phyloP scores from a whole-genome alignment of 2,888 invertebrate genomes.

The Stegophylla sp. region DNA sequence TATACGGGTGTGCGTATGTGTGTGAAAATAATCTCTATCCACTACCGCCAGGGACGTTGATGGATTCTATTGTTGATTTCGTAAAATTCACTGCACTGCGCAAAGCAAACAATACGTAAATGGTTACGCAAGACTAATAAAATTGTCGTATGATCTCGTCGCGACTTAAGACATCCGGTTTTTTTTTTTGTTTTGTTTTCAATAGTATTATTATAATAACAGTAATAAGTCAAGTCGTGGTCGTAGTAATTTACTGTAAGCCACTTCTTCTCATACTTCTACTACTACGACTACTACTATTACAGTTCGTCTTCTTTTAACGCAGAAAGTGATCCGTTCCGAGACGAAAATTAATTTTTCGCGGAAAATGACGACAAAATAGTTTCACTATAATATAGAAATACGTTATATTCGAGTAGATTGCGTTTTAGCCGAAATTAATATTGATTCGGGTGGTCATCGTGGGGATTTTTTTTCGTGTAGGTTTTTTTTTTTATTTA shows the following conservation, averaged over 20 bases:
- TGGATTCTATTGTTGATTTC: background rate
- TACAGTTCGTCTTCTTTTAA: background rate
- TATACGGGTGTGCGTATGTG: too few relatives aligned
- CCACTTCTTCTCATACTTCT: too few relatives aligned
- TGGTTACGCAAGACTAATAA: background rate
- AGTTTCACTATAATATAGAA: background rate
- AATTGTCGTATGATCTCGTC: constrained; percentile 5
- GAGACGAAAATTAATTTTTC: background rate
- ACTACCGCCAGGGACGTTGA: background rate
- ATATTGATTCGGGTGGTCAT: constrained; percentile 36
- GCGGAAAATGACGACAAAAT: background rate
- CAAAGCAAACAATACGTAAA: background rate
- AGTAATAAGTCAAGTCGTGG: too few relatives aligned
- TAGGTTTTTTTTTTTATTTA: background rate
- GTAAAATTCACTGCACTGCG: too few relatives aligned
- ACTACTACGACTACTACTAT: too few relatives aligned
- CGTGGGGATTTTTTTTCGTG: background rate
- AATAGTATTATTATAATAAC: too few relatives aligned
- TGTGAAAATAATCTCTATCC: constrained; percentile 14
- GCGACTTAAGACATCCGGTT: background rate
- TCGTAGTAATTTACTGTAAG: too few relatives aligned
- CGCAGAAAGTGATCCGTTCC: background rate
- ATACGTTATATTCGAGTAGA: background rate
- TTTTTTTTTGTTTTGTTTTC: too few relatives aligned
- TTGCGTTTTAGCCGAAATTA: background rate